These are phyloP conservation scores for Lontra canadensis DNA, from an alignment of 2,113 vertebrate genomes.

Conservation along the genomic window DNA sequence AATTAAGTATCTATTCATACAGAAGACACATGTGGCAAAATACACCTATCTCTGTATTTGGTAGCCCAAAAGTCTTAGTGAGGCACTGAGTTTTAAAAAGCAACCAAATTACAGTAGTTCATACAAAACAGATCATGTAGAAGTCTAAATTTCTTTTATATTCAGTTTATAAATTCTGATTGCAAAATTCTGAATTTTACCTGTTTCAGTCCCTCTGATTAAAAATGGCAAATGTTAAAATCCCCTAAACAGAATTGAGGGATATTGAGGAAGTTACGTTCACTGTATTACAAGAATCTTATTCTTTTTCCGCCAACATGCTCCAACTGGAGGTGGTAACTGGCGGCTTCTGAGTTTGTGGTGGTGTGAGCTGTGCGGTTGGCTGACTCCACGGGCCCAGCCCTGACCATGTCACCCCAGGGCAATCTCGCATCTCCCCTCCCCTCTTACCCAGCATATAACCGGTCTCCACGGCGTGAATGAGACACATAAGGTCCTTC, in stretches of 20 bases:
- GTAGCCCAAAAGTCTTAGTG: not conserved
- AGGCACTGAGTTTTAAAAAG: not conserved
- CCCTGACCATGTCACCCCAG: accelerated
- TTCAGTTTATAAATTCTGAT: not conserved
- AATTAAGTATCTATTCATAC: not conserved
- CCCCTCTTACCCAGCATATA: not conserved
- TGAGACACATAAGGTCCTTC: not conserved
- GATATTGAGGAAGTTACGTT: not conserved
- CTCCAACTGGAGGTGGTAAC: not conserved
- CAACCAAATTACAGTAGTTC: conserved; percentile 1
- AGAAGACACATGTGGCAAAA: not conserved
- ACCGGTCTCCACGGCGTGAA: accelerated
- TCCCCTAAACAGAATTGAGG: not conserved
- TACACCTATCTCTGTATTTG: not conserved
- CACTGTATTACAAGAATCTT: not conserved
- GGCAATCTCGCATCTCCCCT: not conserved
- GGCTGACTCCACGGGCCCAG: not conserved
- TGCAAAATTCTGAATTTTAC: not conserved
- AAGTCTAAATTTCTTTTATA: not conserved
- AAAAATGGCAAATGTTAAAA: not conserved
- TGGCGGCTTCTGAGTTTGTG: accelerated
- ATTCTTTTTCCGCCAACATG: not conserved
- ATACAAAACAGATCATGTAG: not conserved
- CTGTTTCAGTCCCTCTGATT: not conserved
- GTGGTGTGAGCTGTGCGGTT: not conserved